Evolutionary conservation across 2,797 vertebrate genomes (phyloP), one percentile per base, ranked within the genome.

Genomic region (Hephaestus fuliginosus): DNA sequence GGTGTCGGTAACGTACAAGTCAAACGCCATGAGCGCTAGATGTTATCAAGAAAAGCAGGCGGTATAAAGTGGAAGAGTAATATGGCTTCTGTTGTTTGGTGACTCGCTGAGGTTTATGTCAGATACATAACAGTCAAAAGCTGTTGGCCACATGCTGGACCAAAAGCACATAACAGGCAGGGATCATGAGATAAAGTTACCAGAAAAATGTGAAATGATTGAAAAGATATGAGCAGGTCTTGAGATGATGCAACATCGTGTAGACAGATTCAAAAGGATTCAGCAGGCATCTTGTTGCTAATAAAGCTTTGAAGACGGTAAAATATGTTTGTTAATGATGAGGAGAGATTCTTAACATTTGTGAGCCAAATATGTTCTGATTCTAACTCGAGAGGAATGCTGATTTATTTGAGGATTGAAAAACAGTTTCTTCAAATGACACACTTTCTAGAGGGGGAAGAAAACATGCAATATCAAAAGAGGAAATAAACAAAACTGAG

Each of bases 401-500:
- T 43, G 70, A 85, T 91, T 83, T 85, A 80, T 88, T 88, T 85
- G 84, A 86, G 76, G 81, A 83, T 78, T 1, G 22, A 69, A 91
- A 78, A 88, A 68, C 70, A 41, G 70, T 76, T 83, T 90, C 85
- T 87, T 86, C 75, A 74, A 70, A 91, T 91, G 90, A 90, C 90
- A 94, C 82, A 89, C 87, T 93, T 94, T 92, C 83, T 51, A 67
- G 56, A 82, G 52, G 68, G 57, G 44, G 56, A 73, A 85, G 84
- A 91, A 87, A 91, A 92, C 77, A 85, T 8, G 52, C 57, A 22
- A 70, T 84, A 89, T 89, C 84, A 83, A 87, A 91, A 90, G 88
- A 93, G 85, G 76, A 90, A 89, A 91, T 86, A 93, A 94, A 91
- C 92, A 94, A 96, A 95, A 95, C 94, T 94, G 92, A 92, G 90